A percentile compares a stretch with the other conserved stretches of the same genome.
Conservation (phyloP, 1,140 invertebrate genomes). For the Calliphora vicina region DNA sequence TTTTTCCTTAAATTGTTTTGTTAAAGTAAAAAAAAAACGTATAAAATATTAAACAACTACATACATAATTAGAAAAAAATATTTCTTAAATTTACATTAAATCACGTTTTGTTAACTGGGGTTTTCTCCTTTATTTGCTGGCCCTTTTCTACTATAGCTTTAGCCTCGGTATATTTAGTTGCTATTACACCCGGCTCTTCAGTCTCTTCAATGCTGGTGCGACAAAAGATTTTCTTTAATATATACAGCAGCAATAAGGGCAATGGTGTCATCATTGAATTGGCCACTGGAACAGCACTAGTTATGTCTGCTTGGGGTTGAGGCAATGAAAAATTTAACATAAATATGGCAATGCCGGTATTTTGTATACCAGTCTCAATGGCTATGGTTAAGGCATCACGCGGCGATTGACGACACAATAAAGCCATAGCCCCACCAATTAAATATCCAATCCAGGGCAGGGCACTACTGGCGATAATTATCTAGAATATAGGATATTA, state of each 20-base stretch:
- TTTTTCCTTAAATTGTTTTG: too few species aligned
- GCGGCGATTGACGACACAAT: conserved; percentile 69
- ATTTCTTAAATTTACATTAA: background rate
- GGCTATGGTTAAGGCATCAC: conserved; percentile 83
- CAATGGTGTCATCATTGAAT: conserved; percentile 92
- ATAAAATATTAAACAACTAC: too few species aligned
- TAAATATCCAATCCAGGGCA: conserved; percentile 89
- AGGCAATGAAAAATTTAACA: conserved; percentile 73
- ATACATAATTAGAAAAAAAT: too few species aligned
- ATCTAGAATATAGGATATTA: conserved; percentile 68
- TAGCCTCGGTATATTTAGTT: conserved; percentile 25
- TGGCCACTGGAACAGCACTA: conserved; percentile 88
- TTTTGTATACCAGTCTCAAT: conserved; percentile 96
- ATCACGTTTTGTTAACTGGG: background rate
- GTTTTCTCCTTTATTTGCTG: background rate
- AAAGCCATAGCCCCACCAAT: conserved; percentile 73
- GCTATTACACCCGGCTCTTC: conserved; percentile 29
- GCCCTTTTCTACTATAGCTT: conserved; percentile 35
- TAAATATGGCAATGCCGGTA: conserved; percentile 89
- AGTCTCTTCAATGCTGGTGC: conserved; percentile 35
- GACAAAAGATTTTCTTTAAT: conserved; percentile 38
- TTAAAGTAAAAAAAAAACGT: too few species aligned
- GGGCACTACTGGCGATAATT: conserved; percentile 78
- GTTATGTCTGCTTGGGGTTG: conserved; percentile 82
- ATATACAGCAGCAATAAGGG: conserved; percentile 70